Evolutionary conservation across 2,113 vertebrate genomes (phyloP), one percentile per base, ranked within the genome.

Genomic region (Emydocephalus ijimae): DNA sequence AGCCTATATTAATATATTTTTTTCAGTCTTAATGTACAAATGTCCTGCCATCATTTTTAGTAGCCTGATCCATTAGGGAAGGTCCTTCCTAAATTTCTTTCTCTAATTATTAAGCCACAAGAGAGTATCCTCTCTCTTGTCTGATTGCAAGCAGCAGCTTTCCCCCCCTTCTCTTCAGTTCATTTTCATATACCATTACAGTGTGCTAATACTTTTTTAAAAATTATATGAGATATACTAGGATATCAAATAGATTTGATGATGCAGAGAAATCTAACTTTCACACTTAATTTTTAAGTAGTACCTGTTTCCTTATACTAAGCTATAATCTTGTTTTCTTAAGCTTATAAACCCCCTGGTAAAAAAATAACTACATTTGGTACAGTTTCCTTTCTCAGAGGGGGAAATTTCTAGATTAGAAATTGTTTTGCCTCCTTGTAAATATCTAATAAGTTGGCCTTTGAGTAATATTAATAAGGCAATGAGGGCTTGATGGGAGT

Each of bases 401-500:
- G 93, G 93, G 88, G 93, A 91, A 93, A 95, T 96, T 95, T 95
- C 95, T 93, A 96, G 95, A 96, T 97, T 91, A 95, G 90, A 92
- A 74, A 26, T 93, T 94, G 92, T 90, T 69, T 29, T 50, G 91
- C 90, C 81, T 43, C 43, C 48, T 91, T 39, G 92, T 89, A 94
- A 96, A 87, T 92, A 52, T 45, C 0, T 85, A 90, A 96, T 96
- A 97, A 97, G 96, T 97, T 93, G 88, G 93, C 95, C 95, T 93
- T 92, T 96, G 94, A 97, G 93, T 97, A 97, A 94, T 97, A 97
- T 96, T 97, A 97, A 95, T 96, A 95, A 96, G 95, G 96, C 57
- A 96, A 95, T 93, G 96, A 43, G 94, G 95, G 94, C 94, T 95
- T 97, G 97, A 97, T 96, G 96, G 97, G 97, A 97, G 97, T 94